Evolutionary conservation across 2,797 vertebrate genomes (phyloP).

Genomic region (Cichlasoma orientale): DNA sequence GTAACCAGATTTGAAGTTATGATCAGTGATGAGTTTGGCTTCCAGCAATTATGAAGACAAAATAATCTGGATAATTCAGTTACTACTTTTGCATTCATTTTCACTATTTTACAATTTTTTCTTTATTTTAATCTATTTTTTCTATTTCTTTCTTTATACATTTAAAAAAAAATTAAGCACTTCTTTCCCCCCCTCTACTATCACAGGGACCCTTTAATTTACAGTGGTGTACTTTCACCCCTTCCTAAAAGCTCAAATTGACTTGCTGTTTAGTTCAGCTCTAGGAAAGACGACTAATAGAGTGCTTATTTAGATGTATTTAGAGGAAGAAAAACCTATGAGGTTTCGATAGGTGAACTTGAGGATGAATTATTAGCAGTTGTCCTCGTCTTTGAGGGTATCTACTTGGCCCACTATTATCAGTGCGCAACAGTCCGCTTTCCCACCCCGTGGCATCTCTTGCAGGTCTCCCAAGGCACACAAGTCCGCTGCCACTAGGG

Average conservation of each 20-base stretch:
- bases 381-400: not conserved
- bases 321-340: not conserved
- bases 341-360: rapidly evolving
- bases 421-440: no score
- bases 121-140: no score
- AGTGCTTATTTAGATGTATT: rapidly evolving
- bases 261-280: not conserved
- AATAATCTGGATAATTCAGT: not conserved
- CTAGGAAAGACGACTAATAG: not conserved
- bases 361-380: not conserved
- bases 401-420: not conserved
- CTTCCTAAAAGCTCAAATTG: not conserved
- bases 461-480: not conserved
- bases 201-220: not conserved
- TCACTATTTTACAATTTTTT: not conserved
- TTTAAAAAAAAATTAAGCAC: no score
- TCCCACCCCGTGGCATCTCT: not conserved
- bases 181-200: rapidly evolving
- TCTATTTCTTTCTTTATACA: no score
- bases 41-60: not conserved
- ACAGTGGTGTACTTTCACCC: not conserved
- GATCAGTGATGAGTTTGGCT: not conserved
- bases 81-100: not conserved
- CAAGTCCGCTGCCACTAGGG: not conserved
- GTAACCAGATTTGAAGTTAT: not conserved